phyloP scores from a whole-genome alignment of 2,113 vertebrate genomes.

The Nyctereutes procyonoides region DNA sequence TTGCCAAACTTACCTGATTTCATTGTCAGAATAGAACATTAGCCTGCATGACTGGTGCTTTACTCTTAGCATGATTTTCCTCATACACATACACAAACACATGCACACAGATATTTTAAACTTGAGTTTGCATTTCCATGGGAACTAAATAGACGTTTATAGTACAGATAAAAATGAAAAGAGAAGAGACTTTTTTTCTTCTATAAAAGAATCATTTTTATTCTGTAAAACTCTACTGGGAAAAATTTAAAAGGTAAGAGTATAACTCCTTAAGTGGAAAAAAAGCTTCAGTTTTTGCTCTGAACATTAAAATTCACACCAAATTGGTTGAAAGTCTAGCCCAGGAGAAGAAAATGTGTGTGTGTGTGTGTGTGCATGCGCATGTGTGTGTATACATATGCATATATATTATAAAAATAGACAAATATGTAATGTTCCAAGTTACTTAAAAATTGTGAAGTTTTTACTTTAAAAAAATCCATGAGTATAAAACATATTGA shows the following conservation, averaged over 20 bases:
- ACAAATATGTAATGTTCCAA: constrained; percentile 13
- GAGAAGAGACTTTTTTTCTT: constrained; percentile 46
- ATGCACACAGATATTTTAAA: constrained; percentile 69
- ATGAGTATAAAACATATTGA: neutral
- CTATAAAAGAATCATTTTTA: constrained; percentile 72
- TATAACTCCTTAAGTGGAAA: constrained; percentile 59
- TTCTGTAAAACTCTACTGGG: constrained; percentile 70
- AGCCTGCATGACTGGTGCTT: neutral
- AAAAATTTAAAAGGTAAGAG: constrained; percentile 71
- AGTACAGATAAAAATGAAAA: constrained; percentile 70
- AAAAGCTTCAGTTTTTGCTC: constrained; percentile 34
- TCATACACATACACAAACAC: constrained; percentile 41
- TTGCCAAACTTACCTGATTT: neutral
- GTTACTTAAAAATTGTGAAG: constrained; percentile 20
- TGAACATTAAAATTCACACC: constrained; percentile 68
- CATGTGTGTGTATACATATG: neutral
- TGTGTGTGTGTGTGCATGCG: neutral
- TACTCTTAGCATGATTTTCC: neutral
- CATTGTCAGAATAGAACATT: constrained; percentile 41
- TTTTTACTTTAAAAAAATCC: constrained; percentile 46
- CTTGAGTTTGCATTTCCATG: constrained; percentile 71
- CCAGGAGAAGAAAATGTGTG: neutral
- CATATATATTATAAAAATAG: neutral
- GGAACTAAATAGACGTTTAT: constrained; percentile 72
- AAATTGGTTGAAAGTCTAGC: constrained; percentile 55